Evolutionary conservation across 2,113 vertebrate species (phyloP).

Genomic region (Psilopsiagon aymara): DNA sequence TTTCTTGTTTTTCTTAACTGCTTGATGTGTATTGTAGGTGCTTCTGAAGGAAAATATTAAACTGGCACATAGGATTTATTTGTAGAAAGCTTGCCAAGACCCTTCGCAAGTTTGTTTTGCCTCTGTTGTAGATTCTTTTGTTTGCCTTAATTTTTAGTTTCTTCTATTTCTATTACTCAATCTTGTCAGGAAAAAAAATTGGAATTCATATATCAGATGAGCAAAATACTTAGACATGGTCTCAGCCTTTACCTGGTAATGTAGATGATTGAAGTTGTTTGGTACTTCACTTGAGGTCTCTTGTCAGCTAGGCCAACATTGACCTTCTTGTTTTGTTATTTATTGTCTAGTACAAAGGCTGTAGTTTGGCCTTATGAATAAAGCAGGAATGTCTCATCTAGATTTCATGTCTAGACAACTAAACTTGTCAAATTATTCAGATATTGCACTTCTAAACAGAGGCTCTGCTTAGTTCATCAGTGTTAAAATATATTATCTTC

Average conservation of each 20-base stretch:
- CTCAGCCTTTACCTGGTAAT: background rate
- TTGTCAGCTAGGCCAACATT: background rate
- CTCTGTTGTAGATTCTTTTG: background rate
- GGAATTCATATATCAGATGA: background rate
- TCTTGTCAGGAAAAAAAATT: background rate
- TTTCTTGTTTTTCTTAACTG: background rate
- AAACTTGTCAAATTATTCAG: background rate
- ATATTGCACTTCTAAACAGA: background rate
- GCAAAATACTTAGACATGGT: background rate
- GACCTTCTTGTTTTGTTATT: background rate
- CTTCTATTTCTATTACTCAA: background rate
- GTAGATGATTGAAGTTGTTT: background rate
- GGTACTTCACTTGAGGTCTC: background rate
- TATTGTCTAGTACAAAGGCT: background rate
- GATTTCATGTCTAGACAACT: background rate
- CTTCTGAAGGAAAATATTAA: background rate
- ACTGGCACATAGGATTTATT: background rate
- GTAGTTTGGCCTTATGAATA: background rate
- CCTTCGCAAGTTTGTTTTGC: background rate
- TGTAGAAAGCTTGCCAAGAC: background rate
- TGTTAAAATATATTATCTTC: background rate
- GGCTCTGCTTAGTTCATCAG: background rate
- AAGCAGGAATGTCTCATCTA: background rate
- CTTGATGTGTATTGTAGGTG: background rate
- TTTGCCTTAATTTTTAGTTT: conserved; percentile 7